Percentiles rank a stretch among this genome's conserved stretches.
Conservation (phyloP, 1,140 invertebrate genomes). For the Eufriesea mexicana region DNA sequence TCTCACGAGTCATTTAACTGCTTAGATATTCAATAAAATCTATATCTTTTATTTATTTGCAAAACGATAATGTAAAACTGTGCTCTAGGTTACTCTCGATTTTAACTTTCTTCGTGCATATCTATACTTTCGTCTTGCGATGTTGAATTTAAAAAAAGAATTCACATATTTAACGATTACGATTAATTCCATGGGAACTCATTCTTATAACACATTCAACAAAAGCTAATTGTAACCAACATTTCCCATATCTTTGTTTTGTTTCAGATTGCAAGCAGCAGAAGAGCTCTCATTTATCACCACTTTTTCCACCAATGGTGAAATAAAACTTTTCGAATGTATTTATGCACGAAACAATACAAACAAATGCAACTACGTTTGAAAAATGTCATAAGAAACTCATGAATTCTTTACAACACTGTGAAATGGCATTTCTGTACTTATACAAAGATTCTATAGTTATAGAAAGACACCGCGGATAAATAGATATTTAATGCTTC, state of each 20-base stretch:
- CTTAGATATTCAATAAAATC: neutral
- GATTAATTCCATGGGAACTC: too few species aligned
- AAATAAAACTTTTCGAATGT: neutral
- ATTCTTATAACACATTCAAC: neutral
- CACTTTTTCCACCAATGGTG: too few species aligned
- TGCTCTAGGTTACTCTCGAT: neutral
- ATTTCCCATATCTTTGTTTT: constrained; percentile 22
- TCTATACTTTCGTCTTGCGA: neutral
- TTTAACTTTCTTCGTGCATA: neutral
- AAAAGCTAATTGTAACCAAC: neutral
- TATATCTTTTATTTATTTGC: neutral
- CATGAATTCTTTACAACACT: neutral
- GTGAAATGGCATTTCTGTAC: neutral
- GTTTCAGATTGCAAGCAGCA: neutral
- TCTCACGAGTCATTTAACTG: neutral
- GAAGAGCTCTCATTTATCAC: too few species aligned
- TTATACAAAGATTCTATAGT: neutral
- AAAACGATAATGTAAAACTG: neutral
- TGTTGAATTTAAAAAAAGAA: neutral
- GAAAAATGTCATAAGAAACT: neutral
- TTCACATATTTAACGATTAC: neutral
- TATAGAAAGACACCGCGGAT: neutral
- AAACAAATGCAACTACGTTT: neutral
- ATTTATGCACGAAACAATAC: too few species aligned
- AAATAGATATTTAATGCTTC: neutral